phyloP scores from a whole-genome alignment of 2,113 vertebrate genomes.

The Clarias magur region DNA sequence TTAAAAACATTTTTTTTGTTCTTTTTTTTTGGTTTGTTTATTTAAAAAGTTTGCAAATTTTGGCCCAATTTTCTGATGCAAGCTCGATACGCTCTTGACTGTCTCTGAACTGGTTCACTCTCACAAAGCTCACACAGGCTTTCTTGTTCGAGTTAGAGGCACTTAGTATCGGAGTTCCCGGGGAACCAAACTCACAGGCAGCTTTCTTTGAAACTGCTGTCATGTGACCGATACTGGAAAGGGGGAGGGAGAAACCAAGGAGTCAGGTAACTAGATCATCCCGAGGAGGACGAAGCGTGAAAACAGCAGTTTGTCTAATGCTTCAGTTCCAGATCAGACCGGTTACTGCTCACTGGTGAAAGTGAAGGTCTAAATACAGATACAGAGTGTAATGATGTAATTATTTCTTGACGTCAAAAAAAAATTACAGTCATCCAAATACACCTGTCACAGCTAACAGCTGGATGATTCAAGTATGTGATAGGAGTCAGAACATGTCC shows the following conservation, averaged over 20 bases:
- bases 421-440: not conserved
- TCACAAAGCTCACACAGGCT: conserved; percentile 16
- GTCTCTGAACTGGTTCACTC: not conserved
- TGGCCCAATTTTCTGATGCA: not conserved
- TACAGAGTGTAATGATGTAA: not conserved
- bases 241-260: conserved; percentile 61
- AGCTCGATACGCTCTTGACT: not conserved
- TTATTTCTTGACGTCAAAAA: not conserved
- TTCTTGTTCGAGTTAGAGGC: not conserved
- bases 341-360: not conserved
- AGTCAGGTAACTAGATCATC: conserved; percentile 61
- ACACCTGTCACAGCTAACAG: not conserved
- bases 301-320: not conserved
- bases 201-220: conserved; percentile 56
- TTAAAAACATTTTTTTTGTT: not conserved
- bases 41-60: not conserved
- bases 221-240: conserved; percentile 75
- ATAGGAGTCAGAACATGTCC: not conserved
- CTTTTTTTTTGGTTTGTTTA: not conserved
- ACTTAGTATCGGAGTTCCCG: conserved; percentile 22
- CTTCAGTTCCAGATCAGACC: conserved; percentile 15
- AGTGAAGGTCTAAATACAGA: not conserved
- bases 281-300: conserved; percentile 46
- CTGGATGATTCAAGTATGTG: not conserved
- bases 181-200: conserved; percentile 49